Conservation (phyloP, 2,888 invertebrate genomes). For the Zelleria hepariella region DNA sequence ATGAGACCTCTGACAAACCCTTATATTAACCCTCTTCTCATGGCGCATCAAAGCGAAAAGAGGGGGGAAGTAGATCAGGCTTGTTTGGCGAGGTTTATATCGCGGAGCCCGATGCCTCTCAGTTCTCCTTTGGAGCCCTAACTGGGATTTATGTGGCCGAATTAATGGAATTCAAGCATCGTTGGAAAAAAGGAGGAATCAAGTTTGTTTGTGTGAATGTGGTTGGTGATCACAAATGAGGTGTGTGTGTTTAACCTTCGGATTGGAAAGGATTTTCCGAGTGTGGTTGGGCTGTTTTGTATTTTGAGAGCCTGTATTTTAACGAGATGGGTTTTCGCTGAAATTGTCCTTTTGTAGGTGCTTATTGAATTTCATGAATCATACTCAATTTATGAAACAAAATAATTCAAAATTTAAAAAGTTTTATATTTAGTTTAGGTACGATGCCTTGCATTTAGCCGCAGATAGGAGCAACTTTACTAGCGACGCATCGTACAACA, state of each 20-base stretch:
- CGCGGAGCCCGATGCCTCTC: slow-evolving; percentile 15
- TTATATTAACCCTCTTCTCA: slow-evolving; percentile 20
- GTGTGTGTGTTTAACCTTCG: background rate
- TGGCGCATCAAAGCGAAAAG: background rate
- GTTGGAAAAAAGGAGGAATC: slow-evolving; percentile 27
- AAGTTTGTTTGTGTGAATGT: background rate
- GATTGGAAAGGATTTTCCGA: slow-evolving; percentile 13
- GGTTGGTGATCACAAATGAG: background rate
- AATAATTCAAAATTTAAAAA: too few species aligned
- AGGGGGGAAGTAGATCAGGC: slow-evolving; percentile 3
- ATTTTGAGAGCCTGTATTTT: background rate
- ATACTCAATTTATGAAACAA: too few species aligned
- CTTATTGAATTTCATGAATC: too few species aligned
- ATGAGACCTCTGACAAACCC: slow-evolving; percentile 20
- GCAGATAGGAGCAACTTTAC: too few species aligned
- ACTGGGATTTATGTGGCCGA: slow-evolving; percentile 42
- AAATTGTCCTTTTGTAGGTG: background rate
- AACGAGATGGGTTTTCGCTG: background rate
- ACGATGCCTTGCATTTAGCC: too few species aligned
- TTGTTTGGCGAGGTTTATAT: background rate
- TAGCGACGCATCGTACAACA: too few species aligned
- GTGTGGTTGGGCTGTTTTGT: slow-evolving; percentile 20
- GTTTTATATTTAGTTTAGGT: too few species aligned
- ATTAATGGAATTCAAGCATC: slow-evolving; percentile 42
- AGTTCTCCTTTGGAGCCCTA: slow-evolving; percentile 19